Evolutionary conservation across 92 coral and sea anemone species (phyloP).

Genomic region (Heliopora coerulea): DNA sequence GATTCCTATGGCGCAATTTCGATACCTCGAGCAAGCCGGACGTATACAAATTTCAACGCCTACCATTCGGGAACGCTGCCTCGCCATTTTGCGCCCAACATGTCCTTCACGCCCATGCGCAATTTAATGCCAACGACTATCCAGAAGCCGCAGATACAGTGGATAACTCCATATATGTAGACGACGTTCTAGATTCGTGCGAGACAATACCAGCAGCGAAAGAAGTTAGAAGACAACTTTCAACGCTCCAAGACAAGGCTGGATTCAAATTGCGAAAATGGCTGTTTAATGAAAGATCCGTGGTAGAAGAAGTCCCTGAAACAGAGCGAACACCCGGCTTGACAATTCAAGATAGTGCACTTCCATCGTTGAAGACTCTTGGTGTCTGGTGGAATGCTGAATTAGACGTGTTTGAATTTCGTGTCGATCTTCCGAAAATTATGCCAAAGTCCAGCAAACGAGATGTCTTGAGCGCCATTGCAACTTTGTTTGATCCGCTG

Average conservation of each 20-base stretch:
- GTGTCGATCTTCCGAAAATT: not conserved
- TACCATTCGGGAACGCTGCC: conserved; percentile 46
- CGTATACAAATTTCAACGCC: conserved; percentile 41
- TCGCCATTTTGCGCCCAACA: conserved; percentile 51
- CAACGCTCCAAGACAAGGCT: conserved; percentile 20
- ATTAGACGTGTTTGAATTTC: not conserved
- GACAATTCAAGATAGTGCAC: not conserved
- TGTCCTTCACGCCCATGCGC: conserved; percentile 45
- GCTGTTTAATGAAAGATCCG: conserved; percentile 40
- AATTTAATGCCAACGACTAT: conserved; percentile 29
- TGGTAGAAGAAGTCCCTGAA: conserved; percentile 38
- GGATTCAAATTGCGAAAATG: conserved; percentile 48
- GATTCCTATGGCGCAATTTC: conserved; percentile 56
- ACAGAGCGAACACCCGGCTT: not conserved
- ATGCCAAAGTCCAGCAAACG: not conserved
- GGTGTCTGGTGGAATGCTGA: conserved; percentile 50
- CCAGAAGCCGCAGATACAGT: conserved; percentile 49
- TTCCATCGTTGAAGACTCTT: conserved; percentile 40
- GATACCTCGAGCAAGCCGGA: conserved; percentile 30
- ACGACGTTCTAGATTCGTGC: conserved; percentile 46
- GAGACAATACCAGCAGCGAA: conserved; percentile 45
- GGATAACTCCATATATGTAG: conserved; percentile 52
- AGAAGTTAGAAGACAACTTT: conserved; percentile 14
- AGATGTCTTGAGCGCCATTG: conserved; percentile 1
- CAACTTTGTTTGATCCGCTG: conserved; percentile 5